phyloP scores from a whole-genome alignment of 37 sponge, comb jelly and placozoan species.

The Spongilla lacustris region DNA sequence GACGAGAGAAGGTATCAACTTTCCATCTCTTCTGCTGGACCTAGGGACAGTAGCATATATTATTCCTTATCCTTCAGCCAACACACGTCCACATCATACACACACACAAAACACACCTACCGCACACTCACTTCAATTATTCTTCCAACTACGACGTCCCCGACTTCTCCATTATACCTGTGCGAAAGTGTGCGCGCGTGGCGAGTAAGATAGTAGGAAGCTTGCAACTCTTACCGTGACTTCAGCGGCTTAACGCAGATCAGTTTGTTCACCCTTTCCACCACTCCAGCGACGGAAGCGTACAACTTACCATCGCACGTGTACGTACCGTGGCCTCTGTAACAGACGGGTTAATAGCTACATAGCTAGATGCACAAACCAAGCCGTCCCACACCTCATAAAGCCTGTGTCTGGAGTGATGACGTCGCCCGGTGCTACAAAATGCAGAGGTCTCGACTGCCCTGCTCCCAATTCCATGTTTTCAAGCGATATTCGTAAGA shows the following conservation, averaged over 20 bases:
- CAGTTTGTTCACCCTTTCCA: constrained; percentile 87
- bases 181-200: neutral
- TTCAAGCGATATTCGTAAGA: neutral
- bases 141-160: constrained; percentile 96
- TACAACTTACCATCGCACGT: constrained; percentile 59
- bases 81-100: neutral
- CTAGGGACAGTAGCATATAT: neutral
- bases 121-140: constrained; percentile 74
- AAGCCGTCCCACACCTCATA: constrained; percentile 73
- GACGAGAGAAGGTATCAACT: constrained; percentile 87
- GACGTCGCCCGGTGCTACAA: constrained; percentile 93
- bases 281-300: constrained; percentile 89
- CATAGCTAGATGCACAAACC: neutral
- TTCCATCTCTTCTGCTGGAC: constrained; percentile 98
- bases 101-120: neutral
- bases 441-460: neutral
- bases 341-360: neutral
- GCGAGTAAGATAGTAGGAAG: neutral
- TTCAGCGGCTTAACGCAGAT: constrained; percentile 85
- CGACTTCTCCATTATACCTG: constrained; percentile 96
- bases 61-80: neutral
- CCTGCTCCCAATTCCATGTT: neutral
- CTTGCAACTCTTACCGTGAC: constrained; percentile 53
- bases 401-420: constrained; percentile 85
- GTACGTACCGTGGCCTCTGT: constrained; percentile 93